These are phyloP conservation scores for Microtus montanus DNA, from an alignment of 2,113 vertebrate species.

Conservation along the genomic window DNA sequence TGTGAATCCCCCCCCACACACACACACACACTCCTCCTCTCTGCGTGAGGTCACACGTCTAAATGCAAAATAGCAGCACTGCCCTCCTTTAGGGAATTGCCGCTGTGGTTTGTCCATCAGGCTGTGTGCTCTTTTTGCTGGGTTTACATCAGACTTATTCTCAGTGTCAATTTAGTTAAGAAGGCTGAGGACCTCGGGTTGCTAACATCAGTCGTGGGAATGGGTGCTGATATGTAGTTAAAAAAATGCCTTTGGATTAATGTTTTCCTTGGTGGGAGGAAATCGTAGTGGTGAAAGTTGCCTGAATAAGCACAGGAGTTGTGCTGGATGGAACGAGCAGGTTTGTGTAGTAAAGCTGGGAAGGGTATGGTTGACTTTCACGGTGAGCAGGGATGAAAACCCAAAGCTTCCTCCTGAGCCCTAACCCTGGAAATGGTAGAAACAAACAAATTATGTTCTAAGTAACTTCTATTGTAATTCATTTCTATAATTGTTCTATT, in stretches of 20 bases:
- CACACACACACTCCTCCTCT: neutral
- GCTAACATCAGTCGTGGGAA: neutral
- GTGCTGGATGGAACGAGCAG: neutral
- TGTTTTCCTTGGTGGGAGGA: neutral
- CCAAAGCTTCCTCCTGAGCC: neutral
- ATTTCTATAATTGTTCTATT: neutral
- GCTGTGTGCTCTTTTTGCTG: neutral
- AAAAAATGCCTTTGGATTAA: neutral
- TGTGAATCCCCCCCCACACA: fast-evolving
- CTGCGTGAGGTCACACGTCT: neutral
- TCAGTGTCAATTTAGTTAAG: no score
- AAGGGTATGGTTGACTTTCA: neutral
- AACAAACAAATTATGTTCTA: neutral
- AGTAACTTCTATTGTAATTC: neutral
- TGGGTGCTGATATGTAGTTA: neutral
- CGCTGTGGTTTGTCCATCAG: neutral
- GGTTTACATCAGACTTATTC: neutral
- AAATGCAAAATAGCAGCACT: neutral
- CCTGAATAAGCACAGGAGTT: no score
- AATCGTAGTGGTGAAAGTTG: neutral
- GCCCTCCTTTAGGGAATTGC: neutral
- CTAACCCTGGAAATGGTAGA: neutral
- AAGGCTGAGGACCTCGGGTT: no score
- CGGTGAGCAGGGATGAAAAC: neutral
- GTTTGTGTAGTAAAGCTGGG: neutral